Percentiles rank a stretch among this genome's conserved stretches.
These are phyloP conservation scores for Eupithecia insigniata DNA, from an alignment of 2,888 invertebrate species.

Conservation along the genomic window DNA sequence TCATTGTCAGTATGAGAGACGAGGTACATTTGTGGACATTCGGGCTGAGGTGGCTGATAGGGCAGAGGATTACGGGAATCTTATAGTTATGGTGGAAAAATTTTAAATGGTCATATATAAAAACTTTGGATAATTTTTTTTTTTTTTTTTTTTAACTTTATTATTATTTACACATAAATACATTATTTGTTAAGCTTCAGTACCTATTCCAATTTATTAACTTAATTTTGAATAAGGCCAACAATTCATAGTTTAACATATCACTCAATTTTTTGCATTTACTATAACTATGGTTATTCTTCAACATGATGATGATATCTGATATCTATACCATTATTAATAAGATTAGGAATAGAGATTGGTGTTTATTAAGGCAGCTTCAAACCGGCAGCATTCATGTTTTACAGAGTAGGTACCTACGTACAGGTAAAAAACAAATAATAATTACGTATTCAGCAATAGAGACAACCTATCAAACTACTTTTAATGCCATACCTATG, in stretches of 20 bases:
- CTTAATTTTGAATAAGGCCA: slow-evolving; percentile 70
- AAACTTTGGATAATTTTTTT: not conserved
- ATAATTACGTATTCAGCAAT: not conserved
- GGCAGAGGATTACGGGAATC: slow-evolving; percentile 21
- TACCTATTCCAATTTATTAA: slow-evolving; percentile 59
- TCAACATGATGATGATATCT: no score
- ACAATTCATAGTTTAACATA: slow-evolving; percentile 40
- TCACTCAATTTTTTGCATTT: slow-evolving; percentile 2
- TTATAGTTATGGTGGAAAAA: not conserved
- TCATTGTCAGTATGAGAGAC: slow-evolving; percentile 75
- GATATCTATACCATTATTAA: not conserved
- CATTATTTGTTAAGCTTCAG: slow-evolving; percentile 62
- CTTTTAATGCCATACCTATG: not conserved
- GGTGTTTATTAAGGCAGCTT: not conserved
- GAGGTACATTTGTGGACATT: slow-evolving; percentile 54
- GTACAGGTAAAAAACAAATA: not conserved
- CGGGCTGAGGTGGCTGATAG: slow-evolving; percentile 30
- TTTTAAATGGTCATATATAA: no score
- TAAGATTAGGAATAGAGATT: not conserved
- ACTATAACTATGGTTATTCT: not conserved
- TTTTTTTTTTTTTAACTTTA: slow-evolving; percentile 53
- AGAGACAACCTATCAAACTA: not conserved
- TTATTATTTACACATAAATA: slow-evolving; percentile 67
- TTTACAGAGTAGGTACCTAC: not conserved
- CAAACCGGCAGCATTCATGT: not conserved